Conservation (phyloP, 2,113 vertebrate species). For the Phrynocephalus versicolor region DNA sequence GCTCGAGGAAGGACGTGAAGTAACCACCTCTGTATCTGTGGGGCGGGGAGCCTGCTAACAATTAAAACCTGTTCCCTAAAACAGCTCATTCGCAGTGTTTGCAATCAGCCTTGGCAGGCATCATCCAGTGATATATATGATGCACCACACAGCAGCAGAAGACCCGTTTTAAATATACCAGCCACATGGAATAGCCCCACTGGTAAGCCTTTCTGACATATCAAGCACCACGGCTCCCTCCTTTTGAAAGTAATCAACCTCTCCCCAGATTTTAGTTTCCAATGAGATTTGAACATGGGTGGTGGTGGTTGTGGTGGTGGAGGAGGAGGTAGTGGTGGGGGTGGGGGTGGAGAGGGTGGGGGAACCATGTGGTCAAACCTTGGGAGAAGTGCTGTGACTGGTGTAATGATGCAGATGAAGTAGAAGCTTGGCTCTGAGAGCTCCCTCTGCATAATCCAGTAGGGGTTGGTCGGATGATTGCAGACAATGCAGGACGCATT, state of each 20-base stretch:
- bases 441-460: slow-evolving; percentile 87
- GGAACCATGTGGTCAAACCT: slow-evolving; percentile 75
- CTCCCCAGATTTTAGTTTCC: too few species aligned
- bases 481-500: slow-evolving; percentile 81
- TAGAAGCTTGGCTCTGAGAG: slow-evolving; percentile 88
- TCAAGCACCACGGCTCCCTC: too few species aligned
- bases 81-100: background rate
- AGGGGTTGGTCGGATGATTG: slow-evolving; percentile 85
- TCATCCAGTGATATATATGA: background rate
- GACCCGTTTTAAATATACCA: background rate
- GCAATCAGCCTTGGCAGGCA: too few species aligned
- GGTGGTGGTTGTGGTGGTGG: too few species aligned
- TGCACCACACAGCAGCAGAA: background rate
- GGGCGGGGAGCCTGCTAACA: too few species aligned
- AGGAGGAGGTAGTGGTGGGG: too few species aligned
- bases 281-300: too few species aligned
- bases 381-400: slow-evolving; percentile 85
- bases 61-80: background rate
- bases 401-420: slow-evolving; percentile 85
- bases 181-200: background rate
- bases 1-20: too few species aligned
- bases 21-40: too few species aligned
- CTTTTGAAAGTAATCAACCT: too few species aligned
- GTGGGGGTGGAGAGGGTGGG: too few species aligned
- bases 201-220: background rate